A percentile compares a stretch with the other conserved stretches of the same genome.
These are phyloP conservation scores for Nothocercus nigrocapillus DNA, from an alignment of 2,113 vertebrate species.

Conservation along the genomic window DNA sequence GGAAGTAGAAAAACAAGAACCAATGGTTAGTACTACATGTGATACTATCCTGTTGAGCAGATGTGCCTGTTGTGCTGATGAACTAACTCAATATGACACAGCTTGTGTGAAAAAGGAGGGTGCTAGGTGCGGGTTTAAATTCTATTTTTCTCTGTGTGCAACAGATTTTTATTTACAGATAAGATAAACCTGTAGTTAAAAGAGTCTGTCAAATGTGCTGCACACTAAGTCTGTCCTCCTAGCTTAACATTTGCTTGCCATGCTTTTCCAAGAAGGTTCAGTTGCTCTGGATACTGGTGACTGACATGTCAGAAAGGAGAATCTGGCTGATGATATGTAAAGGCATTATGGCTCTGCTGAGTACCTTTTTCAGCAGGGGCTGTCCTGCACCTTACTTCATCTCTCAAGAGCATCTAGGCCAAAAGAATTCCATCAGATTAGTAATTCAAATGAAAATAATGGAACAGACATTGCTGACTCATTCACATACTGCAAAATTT, in stretches of 20 bases:
- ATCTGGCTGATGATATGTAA: not conserved
- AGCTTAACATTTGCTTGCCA: not conserved
- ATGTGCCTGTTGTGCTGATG: not conserved
- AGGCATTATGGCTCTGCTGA: not conserved
- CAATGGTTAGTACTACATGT: not conserved
- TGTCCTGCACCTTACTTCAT: not conserved
- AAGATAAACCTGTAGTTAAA: not conserved
- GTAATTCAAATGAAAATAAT: not conserved
- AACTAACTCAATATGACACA: not conserved
- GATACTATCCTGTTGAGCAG: not conserved
- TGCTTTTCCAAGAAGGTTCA: not conserved
- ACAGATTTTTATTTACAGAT: not conserved
- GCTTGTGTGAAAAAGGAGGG: not conserved
- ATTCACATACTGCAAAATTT: not conserved
- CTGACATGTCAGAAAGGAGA: not conserved
- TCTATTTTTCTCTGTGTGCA: not conserved
- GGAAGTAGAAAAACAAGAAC: not conserved
- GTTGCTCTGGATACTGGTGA: not conserved
- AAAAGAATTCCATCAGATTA: not conserved
- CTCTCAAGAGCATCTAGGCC: not conserved
- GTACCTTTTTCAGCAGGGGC: not conserved
- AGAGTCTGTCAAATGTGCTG: not conserved
- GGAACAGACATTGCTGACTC: not conserved
- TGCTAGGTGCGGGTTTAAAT: not conserved
- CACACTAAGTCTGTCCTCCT: not conserved